phyloP scores from a whole-genome alignment of 1,140 invertebrate species.

The Phenacoccus solenopsis region DNA sequence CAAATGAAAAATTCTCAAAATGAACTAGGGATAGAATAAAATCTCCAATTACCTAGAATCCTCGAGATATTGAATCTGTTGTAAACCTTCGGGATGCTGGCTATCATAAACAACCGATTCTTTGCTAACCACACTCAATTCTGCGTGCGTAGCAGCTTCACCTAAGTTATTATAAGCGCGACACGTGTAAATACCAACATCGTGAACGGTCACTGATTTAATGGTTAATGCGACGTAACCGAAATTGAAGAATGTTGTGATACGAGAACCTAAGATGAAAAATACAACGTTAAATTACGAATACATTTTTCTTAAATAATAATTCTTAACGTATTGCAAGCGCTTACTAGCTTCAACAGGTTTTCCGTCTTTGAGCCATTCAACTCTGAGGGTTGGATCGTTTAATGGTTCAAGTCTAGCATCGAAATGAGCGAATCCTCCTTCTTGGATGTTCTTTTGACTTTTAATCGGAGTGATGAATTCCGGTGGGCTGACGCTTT shows the following conservation, averaged over 20 bases:
- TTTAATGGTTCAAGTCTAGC: constrained; percentile 85
- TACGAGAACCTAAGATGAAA: constrained; percentile 56
- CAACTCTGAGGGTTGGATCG: constrained; percentile 79
- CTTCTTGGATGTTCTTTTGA: constrained; percentile 75
- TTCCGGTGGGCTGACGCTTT: constrained; percentile 65
- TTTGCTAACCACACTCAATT: constrained; percentile 71
- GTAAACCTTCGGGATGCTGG: constrained; percentile 71
- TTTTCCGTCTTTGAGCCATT: constrained; percentile 90
- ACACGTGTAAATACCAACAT: constrained; percentile 85
- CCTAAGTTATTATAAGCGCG: constrained; percentile 76
- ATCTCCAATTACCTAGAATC: constrained; percentile 45
- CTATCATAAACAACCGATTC: constrained; percentile 70
- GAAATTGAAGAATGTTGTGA: constrained; percentile 91
- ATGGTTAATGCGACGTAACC: constrained; percentile 94
- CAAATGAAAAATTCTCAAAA: constrained; percentile 15
- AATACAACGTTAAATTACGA: constrained; percentile 21
- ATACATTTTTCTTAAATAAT: not conserved
- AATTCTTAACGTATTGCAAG: constrained; percentile 5
- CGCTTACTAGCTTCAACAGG: constrained; percentile 70
- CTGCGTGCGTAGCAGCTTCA: constrained; percentile 74
- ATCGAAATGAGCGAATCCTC: constrained; percentile 91
- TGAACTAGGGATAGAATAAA: not conserved
- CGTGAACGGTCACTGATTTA: constrained; percentile 77
- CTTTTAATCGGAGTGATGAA: constrained; percentile 89
- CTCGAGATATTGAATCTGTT: constrained; percentile 80